phyloP scores from a whole-genome alignment of 2,797 vertebrate genomes.

The Bucorvus abyssinicus region DNA sequence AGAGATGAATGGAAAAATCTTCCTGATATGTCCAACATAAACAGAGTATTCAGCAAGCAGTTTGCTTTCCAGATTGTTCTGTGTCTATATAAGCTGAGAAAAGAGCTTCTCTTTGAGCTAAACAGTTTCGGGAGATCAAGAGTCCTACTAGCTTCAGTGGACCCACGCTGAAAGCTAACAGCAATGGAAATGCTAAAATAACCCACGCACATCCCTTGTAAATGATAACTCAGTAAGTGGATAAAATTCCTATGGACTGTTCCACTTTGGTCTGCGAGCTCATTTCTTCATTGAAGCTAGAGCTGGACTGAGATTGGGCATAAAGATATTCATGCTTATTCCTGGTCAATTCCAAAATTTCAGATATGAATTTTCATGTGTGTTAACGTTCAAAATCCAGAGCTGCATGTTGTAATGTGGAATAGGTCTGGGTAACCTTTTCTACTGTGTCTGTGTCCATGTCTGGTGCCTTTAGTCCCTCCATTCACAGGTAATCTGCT shows the following conservation, averaged over 20 bases:
- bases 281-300: background rate
- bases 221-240: background rate
- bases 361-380: background rate
- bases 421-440: background rate
- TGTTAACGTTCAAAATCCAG: background rate
- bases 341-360: background rate
- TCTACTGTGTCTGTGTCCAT: background rate
- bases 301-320: background rate
- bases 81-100: background rate
- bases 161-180: background rate
- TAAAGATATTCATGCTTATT: background rate
- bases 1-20: conserved; percentile 20
- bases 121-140: background rate
- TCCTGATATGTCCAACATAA: background rate
- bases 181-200: background rate
- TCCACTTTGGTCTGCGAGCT: background rate
- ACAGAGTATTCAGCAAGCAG: background rate
- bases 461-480: background rate
- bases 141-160: background rate
- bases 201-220: background rate
- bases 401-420: background rate
- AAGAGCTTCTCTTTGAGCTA: background rate
- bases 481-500: background rate
- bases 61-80: conserved; percentile 16
- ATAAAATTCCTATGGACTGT: background rate